Base-by-base conservation (phyloP, 2,113 vertebrate genomes). In the Todiramphus saurophagus region DNA sequence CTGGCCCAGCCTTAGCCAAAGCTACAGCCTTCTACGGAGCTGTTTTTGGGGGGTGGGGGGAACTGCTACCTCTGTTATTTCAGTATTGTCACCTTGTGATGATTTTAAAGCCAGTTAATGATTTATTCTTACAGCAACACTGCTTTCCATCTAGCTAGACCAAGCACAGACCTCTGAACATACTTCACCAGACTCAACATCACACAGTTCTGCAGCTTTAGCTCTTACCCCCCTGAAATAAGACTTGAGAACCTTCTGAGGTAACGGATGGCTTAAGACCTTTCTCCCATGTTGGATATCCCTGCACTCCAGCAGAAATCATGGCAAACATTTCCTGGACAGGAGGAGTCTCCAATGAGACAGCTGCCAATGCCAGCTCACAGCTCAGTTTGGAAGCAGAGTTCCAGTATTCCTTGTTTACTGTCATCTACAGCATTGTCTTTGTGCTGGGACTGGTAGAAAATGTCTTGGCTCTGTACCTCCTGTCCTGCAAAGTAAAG, bases 321-420 rank as follows among this genome's bases (percentile, higher is more conserved):
- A 92, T 90, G 91, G 83, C 73, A 64, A 60, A 0, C 3, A 2
- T 10, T 35, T 18, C 80, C 64, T 89, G 72, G 72, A 2, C 77
- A 37, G 33, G 43, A 66, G 64, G 50, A 51, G 4, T 8, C 30
- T 58, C 84, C 58, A 72, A 7, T 2, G 41, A 31, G 17, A 82
- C 50, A 9, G 33, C 2, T n/a, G 24, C 12, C 28, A 46, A 12
- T 2, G 5, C 6, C 67, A 77, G 51, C 13, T 66, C 62, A 1
- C 79, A 46, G 8, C 21, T 23, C 3, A 2, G 4, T 62, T 7
- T 98, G 96, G 93, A 73, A 16, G 97, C 96, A 2, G 95, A 98
- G 25, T 98, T 98, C 94, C 98, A 99, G 97, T 97, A 95, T 53
- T 94, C 97, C 63, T 90, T 99, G 9, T 98, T 99, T 33, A 97